These are phyloP conservation scores for Hydropsyche tenuis DNA, from an alignment of 1,140 invertebrate species.

Conservation along the genomic window DNA sequence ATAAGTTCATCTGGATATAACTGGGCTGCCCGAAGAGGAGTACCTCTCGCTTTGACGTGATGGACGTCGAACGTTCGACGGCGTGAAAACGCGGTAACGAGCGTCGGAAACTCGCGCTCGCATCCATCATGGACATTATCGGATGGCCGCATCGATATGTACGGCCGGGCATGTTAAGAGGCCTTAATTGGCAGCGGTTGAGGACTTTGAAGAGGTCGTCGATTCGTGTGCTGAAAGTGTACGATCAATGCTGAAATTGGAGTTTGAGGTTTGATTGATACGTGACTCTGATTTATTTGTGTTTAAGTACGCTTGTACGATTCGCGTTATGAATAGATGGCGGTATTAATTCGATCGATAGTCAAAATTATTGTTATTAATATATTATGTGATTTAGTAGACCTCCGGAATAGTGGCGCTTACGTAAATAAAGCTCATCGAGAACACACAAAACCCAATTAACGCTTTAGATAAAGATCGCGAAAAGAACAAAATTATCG, in stretches of 20 bases:
- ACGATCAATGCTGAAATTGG: neutral
- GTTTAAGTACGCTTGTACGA: too few relatives aligned
- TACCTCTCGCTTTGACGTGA: too few relatives aligned
- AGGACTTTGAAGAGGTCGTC: too few relatives aligned
- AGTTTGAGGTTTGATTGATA: too few relatives aligned
- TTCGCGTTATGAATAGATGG: neutral
- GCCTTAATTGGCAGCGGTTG: slow-evolving; percentile 1
- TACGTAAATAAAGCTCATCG: too few relatives aligned
- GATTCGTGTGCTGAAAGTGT: neutral
- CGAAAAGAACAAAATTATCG: slow-evolving; percentile 1
- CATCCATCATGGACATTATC: neutral
- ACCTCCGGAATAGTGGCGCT: too few relatives aligned
- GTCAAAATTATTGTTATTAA: too few relatives aligned
- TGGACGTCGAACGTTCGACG: neutral
- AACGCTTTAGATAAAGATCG: slow-evolving; percentile 6
- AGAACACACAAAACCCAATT: neutral
- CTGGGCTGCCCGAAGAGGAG: too few relatives aligned
- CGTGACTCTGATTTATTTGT: too few relatives aligned
- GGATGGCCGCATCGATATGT: neutral
- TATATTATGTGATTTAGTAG: too few relatives aligned
- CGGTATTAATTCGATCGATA: too few relatives aligned
- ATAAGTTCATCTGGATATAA: slow-evolving; percentile 8
- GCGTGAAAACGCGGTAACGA: slow-evolving; percentile 7
- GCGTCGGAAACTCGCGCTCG: neutral
- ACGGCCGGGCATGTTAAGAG: slow-evolving; percentile 2